Conservation (phyloP, 2,113 vertebrate genomes). For the Sphaerodactylus townsendi region DNA sequence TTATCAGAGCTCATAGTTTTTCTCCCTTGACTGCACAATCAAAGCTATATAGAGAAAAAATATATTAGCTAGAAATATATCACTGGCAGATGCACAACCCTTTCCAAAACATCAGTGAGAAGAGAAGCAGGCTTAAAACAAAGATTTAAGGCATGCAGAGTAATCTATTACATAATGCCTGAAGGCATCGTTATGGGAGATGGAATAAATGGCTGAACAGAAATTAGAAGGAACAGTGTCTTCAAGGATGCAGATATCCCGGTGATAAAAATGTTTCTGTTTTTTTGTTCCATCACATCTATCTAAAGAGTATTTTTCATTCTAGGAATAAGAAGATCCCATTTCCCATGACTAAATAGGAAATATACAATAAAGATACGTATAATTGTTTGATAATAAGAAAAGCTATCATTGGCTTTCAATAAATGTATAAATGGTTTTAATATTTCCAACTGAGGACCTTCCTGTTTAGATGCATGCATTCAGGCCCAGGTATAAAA, state of each 20-base stretch:
- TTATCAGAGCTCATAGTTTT: conserved; percentile 13
- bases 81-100: neutral
- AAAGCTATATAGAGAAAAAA: conserved; percentile 42
- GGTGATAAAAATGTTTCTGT: conserved; percentile 48
- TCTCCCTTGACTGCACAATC: neutral
- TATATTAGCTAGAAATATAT: neutral
- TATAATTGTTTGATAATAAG: too few species aligned
- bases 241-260: conserved; percentile 42
- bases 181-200: conserved; percentile 43
- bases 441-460: too few species aligned
- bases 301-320: conserved; percentile 5
- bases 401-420: too few species aligned
- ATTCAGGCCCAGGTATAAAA: too few species aligned
- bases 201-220: conserved; percentile 57
- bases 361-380: too few species aligned
- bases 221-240: conserved; percentile 50
- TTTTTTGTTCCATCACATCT: conserved; percentile 39
- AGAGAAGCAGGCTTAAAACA: neutral
- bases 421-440: too few species aligned
- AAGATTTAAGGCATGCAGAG: neutral
- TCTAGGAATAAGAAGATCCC: neutral
- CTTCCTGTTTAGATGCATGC: too few species aligned
- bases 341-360: too few species aligned
- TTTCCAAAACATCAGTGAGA: neutral
- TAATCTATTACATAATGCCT: neutral